Conservation (phyloP, 53 echinoderm and acorn worm species). For the Temnopleurus reevesii region DNA sequence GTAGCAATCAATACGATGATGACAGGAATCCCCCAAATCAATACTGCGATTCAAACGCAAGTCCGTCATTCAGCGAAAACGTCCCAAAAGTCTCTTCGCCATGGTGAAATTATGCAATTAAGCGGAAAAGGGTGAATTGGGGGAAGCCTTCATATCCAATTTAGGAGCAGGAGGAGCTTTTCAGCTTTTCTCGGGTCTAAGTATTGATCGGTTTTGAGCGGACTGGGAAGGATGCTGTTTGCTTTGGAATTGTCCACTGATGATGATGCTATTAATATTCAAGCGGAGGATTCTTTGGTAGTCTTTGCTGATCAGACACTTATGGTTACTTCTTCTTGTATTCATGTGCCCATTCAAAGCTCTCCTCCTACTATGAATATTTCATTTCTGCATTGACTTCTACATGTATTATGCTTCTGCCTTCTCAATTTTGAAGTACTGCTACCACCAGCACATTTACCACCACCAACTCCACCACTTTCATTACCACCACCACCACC, state of each 20-base stretch:
- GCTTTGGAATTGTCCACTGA: constrained; percentile 25
- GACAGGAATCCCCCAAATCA: not conserved
- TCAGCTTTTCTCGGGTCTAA: constrained; percentile 40
- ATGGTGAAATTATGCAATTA: constrained; percentile 4
- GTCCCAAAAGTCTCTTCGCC: constrained; percentile 2
- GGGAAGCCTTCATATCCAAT: constrained; percentile 32
- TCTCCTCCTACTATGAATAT: too few species aligned
- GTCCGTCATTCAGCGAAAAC: constrained; percentile 1
- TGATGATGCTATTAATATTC: constrained; percentile 52
- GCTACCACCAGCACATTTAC: too few species aligned
- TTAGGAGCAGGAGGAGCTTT: constrained; percentile 26
- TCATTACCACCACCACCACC: too few species aligned
- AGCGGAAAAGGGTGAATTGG: constrained; percentile 31
- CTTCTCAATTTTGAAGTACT: too few species aligned
- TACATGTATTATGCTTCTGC: too few species aligned
- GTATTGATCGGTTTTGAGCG: constrained; percentile 47
- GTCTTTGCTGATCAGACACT: constrained; percentile 31
- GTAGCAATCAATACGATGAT: not conserved
- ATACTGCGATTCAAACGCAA: not conserved
- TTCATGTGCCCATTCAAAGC: too few species aligned
- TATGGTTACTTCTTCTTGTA: too few species aligned
- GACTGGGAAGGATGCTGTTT: not conserved
- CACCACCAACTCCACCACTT: too few species aligned
- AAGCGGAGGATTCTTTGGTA: not conserved
- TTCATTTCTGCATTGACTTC: too few species aligned